Evolutionary conservation across 2,888 invertebrate species (phyloP).

Genomic region (Abscondita cerata): DNA sequence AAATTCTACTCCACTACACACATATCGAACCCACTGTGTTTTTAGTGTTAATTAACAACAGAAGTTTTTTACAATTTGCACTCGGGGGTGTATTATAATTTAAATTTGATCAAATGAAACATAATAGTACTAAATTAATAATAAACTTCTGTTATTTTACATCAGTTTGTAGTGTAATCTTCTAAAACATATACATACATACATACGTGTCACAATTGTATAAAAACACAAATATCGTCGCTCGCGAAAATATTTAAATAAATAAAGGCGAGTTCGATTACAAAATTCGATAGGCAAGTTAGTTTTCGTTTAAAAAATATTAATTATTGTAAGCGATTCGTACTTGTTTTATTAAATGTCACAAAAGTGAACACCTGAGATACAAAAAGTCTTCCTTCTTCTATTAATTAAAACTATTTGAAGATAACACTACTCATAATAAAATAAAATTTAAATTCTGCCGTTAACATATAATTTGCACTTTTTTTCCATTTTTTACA

Average conservation of each 20-base stretch:
- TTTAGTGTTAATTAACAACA: constrained; percentile 26
- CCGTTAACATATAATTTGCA: no score
- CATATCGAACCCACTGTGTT: constrained; percentile 48
- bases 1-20: constrained; percentile 57
- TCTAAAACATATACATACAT: constrained; percentile 11
- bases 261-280: not conserved
- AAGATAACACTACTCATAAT: not conserved
- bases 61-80: constrained; percentile 21
- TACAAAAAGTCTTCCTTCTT: not conserved
- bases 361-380: no score
- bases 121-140: not conserved
- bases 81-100: not conserved
- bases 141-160: not conserved
- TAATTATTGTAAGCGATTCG: no score
- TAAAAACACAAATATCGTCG: constrained; percentile 2
- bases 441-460: not conserved
- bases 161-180: constrained; percentile 35
- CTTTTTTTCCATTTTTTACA: no score
- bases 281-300: no score
- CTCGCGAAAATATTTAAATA: constrained; percentile 6
- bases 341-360: no score
- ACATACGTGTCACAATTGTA: not conserved
- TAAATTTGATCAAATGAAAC: no score
- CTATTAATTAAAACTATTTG: not conserved
- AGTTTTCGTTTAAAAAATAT: no score